Conservation (phyloP, 2,113 vertebrate genomes). For the Sinocyclocheilus grahami region DNA sequence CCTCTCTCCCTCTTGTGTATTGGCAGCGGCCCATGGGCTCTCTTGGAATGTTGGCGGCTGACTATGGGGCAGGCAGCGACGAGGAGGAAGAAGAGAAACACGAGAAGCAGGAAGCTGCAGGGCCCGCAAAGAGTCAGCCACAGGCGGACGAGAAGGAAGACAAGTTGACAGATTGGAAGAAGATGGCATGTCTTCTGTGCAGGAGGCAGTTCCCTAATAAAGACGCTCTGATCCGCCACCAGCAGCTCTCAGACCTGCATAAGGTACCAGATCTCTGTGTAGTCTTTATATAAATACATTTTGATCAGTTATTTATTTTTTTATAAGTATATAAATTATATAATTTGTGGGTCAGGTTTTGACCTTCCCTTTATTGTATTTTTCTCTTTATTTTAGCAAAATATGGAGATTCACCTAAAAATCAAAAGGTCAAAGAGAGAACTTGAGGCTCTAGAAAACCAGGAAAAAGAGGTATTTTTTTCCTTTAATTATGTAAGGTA, state of each 20-base stretch:
- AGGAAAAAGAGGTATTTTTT: constrained; percentile 79
- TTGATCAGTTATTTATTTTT: no score
- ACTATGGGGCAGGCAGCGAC: constrained; percentile 94
- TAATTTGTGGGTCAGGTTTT: neutral
- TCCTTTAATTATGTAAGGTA: neutral
- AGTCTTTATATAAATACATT: neutral
- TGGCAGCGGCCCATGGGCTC: constrained; percentile 90
- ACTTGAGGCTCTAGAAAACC: constrained; percentile 90
- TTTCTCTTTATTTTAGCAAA: constrained; percentile 83
- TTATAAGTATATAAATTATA: neutral
- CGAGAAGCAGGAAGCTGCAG: constrained; percentile 80
- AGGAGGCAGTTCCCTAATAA: constrained; percentile 96
- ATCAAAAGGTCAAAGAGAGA: constrained; percentile 94
- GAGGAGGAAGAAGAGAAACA: constrained; percentile 94
- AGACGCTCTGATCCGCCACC: constrained; percentile 91
- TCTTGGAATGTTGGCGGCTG: constrained; percentile 88
- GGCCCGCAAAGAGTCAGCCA: constrained; percentile 71
- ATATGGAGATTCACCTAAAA: constrained; percentile 95
- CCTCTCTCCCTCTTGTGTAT: constrained; percentile 37
- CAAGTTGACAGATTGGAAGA: constrained; percentile 96
- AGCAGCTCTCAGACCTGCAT: constrained; percentile 96
- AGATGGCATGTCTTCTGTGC: constrained; percentile 94
- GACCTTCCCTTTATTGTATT: neutral
- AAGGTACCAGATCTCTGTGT: constrained; percentile 76
- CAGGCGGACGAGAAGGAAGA: constrained; percentile 81